Percentiles rank a stretch among this genome's conserved stretches.
Conservation (phyloP, 1,140 invertebrate genomes). For the Mycetomoellerius zeteki region DNA sequence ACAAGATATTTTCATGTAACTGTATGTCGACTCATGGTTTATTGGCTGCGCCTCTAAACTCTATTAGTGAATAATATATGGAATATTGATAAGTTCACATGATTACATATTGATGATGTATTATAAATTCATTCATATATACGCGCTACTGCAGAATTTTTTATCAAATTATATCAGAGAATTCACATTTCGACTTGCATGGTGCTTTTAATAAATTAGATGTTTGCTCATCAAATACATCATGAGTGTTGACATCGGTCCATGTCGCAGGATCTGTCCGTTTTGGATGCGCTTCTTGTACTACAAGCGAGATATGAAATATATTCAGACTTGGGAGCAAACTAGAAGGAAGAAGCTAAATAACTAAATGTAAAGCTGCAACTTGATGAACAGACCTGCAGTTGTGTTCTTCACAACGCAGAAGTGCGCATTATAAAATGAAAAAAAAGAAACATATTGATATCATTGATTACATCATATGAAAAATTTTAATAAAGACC, state of each 20-base stretch:
- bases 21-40: constrained; percentile 70
- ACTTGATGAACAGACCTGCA: constrained; percentile 17
- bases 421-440: constrained; percentile 59
- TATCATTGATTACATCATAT: constrained; percentile 75
- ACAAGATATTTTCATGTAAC: constrained; percentile 70
- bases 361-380: neutral
- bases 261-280: constrained; percentile 7
- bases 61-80: neutral
- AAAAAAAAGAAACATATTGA: constrained; percentile 57
- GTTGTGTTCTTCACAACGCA: constrained; percentile 26
- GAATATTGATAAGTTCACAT: neutral
- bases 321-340: neutral
- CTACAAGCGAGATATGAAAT: neutral
- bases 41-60: constrained; percentile 14
- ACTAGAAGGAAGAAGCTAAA: neutral
- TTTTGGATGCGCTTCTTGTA: constrained; percentile 19
- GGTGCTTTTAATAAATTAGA: neutral
- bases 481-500: constrained; percentile 78
- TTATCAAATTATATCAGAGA: constrained; percentile 17
- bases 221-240: constrained; percentile 7
- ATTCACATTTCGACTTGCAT: neutral
- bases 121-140: neutral
- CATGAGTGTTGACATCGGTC: constrained; percentile 30
- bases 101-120: neutral
- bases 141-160: neutral